Base-by-base conservation (phyloP, 2,113 vertebrate genomes). In the Dasyurus viverrinus region DNA sequence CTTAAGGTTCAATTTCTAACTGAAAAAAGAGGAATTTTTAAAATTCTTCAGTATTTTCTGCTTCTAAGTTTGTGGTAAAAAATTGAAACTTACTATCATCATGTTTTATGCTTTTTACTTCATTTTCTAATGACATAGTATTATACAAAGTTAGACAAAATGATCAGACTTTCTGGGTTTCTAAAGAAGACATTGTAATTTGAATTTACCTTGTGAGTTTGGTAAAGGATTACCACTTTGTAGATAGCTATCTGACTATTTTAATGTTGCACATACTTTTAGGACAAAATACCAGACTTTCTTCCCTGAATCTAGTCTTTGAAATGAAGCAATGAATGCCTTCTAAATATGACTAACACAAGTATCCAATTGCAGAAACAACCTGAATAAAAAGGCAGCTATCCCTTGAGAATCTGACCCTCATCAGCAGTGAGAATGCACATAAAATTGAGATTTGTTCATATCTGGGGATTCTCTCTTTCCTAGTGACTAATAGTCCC, bases 71-170 rank as follows among this genome's bases (percentile, higher is more conserved):
- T 96, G 93, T 48, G 89, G 24, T 47, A n/a, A 54, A 11, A 84
- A 16, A 1, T 90, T 96, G 53, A 95, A 47, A 54, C 52, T 91
- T 94, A 91, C 84, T 36, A 68, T 52, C 84, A 89, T 94, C 12
- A 48, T 22, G 42, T 84, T 84, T 42, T 84, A 84, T 42, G 8
- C 42, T 42, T 76, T 68, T 60, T 60, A 30, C 57, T 60, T 89
- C 22, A 84, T 94, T 92, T 30, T 2, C 53, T 1, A 90, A 1
- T 52, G 90, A 53, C 1, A 84, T 68, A 76, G 46, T 0, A 60
- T 93, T 94, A 93, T 90, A 93, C 26, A 97, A 93, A 96, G 92
- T 93, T 89, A 95, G 42, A 54, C 60, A 90, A 76, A 89, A 89
- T 48, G 26, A 54, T 95, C 60, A 93, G 89, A 92, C 30, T 53